Percentiles rank a stretch among this genome's conserved stretches.
phyloP scores from a whole-genome alignment of 1,140 invertebrate species.

The Pseudomyrmex flavicornis region DNA sequence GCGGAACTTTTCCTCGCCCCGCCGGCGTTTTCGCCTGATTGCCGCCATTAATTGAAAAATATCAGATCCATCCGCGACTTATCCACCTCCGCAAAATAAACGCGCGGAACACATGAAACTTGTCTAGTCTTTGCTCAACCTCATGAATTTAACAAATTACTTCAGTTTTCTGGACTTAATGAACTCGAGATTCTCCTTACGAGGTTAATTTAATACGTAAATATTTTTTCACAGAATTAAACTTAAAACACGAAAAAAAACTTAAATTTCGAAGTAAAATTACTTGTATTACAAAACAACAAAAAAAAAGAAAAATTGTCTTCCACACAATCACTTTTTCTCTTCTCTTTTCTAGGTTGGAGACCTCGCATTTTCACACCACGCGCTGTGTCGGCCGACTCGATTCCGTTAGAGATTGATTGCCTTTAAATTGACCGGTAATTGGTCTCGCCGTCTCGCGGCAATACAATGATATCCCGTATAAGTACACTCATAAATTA shows the following conservation, averaged over 20 bases:
- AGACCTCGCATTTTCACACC: background rate
- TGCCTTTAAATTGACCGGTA: constrained; percentile 45
- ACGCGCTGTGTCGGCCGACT: constrained; percentile 15
- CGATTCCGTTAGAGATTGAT: constrained; percentile 54
- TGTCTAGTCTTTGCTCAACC: background rate
- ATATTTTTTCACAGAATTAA: background rate
- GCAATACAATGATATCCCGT: constrained; percentile 43
- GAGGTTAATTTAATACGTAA: background rate
- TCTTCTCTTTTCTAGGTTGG: background rate
- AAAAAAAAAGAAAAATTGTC: background rate
- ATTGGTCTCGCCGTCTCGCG: constrained; percentile 31
- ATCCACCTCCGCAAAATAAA: constrained; percentile 9
- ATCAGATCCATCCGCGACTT: constrained; percentile 30
- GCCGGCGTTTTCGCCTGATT: constrained; percentile 32
- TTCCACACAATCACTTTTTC: background rate
- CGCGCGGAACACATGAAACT: background rate
- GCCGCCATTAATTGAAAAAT: constrained; percentile 47
- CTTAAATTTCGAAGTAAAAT: background rate
- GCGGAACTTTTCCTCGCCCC: constrained; percentile 33
- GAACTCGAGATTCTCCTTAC: background rate
- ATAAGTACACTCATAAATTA: constrained; percentile 47
- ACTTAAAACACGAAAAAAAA: background rate
- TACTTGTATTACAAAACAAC: too few relatives aligned
- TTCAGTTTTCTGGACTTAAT: background rate
- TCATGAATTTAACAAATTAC: too few relatives aligned